Percentiles rank a stretch among this genome's conserved stretches.
Conservation (phyloP, 2,113 vertebrate species). For the Corythaixoides concolor region DNA sequence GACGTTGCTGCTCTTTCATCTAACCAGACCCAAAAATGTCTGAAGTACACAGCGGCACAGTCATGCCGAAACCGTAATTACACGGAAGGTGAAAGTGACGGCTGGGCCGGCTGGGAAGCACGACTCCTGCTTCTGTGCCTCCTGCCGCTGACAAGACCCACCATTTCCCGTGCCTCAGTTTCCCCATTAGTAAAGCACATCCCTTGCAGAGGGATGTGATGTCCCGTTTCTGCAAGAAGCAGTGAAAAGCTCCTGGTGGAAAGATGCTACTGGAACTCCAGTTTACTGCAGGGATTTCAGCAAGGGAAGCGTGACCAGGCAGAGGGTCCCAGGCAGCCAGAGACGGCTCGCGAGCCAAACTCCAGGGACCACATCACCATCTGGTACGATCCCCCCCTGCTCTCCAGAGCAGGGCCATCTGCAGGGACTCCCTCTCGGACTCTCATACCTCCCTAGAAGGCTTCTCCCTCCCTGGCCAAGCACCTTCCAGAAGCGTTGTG, state of each 20-base stretch:
- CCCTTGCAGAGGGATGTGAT: neutral
- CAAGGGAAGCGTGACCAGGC: rapidly evolving
- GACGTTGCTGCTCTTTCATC: neutral
- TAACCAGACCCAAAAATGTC: neutral
- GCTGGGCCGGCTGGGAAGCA: neutral
- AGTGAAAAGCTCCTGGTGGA: neutral
- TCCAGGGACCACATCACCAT: neutral
- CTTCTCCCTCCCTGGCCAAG: neutral
- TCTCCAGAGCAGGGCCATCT: neutral
- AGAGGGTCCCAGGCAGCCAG: neutral
- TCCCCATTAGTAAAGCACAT: neutral
- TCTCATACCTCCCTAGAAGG: neutral
- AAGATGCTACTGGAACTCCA: no score
- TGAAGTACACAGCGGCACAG: rapidly evolving
- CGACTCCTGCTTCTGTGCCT: neutral
- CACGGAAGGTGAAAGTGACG: neutral
- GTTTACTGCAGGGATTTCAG: neutral
- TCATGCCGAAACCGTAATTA: neutral
- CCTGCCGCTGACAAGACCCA: neutral
- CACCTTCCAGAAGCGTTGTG: neutral
- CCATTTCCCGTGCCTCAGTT: neutral
- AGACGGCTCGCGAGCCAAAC: neutral
- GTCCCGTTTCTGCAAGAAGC: no score
- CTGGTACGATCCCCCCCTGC: neutral
- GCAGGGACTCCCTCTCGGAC: neutral